phyloP scores from a whole-genome alignment of 1,140 invertebrate genomes.

The Dreissena rostriformis region DNA sequence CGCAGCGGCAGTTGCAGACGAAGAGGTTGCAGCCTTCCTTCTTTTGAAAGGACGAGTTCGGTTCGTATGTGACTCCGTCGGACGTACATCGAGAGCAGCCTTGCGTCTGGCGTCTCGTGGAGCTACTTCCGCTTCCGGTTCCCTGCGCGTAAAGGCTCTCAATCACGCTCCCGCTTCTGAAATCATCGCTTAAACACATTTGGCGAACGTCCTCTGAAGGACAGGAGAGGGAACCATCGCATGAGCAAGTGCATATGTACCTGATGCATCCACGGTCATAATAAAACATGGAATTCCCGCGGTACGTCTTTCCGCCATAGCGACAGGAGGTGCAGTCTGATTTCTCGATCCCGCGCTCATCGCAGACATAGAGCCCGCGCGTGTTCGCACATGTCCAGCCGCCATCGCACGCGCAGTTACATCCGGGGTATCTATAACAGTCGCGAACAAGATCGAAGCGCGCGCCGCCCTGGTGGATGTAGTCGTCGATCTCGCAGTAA shows the following conservation, averaged over 20 bases:
- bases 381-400: constrained; percentile 64
- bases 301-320: constrained; percentile 18
- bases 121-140: not conserved
- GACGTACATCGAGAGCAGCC: not conserved
- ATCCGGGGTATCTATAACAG: constrained; percentile 63
- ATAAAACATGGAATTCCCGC: constrained; percentile 36
- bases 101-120: constrained; percentile 10
- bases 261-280: constrained; percentile 21
- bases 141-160: not conserved
- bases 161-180: not conserved
- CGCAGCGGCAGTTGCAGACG: constrained; percentile 61
- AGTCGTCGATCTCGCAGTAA: constrained; percentile 58
- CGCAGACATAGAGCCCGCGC: constrained; percentile 59
- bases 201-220: constrained; percentile 51
- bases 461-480: constrained; percentile 60
- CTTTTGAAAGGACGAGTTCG: constrained; percentile 51
- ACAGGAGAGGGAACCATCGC: constrained; percentile 55
- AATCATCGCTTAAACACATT: constrained; percentile 47
- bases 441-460: constrained; percentile 61
- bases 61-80: constrained; percentile 41
- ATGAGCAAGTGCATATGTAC: constrained; percentile 32
- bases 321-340: constrained; percentile 18
- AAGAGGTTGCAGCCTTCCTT: constrained; percentile 59
- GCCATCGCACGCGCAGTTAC: constrained; percentile 65
- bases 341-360: not conserved